Evolutionary conservation across 1,140 invertebrate genomes (phyloP).

Genomic region (Aricia agestis): DNA sequence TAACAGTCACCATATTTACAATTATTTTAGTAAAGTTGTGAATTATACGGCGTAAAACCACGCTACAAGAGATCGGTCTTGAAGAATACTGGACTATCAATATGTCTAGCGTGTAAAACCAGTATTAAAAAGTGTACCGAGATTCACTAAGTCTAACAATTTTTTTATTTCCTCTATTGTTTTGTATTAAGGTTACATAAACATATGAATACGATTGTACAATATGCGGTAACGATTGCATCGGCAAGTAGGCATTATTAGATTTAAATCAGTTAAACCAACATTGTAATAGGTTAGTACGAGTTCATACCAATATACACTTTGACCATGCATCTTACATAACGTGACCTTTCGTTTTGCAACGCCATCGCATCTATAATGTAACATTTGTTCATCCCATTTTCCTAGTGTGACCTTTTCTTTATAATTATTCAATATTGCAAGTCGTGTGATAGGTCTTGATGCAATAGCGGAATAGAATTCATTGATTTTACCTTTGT

Average conservation of each 20-base stretch:
- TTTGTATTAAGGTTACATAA: background rate
- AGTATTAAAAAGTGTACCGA: no score
- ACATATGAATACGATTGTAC: background rate
- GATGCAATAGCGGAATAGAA: background rate
- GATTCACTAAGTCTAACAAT: background rate
- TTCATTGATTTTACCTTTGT: background rate
- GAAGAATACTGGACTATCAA: no score
- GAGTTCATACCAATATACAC: background rate
- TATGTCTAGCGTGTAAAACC: no score
- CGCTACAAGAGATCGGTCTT: no score
- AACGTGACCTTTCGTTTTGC: slow-evolving; percentile 21
- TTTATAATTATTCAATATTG: slow-evolving; percentile 13
- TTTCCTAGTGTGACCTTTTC: slow-evolving; percentile 6
- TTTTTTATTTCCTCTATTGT: background rate
- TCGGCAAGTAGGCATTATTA: background rate
- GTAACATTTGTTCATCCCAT: slow-evolving; percentile 3
- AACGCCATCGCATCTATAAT: slow-evolving; percentile 13
- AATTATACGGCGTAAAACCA: no score
- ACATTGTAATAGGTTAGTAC: slow-evolving; percentile 15
- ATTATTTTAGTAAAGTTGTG: no score
- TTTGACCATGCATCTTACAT: slow-evolving; percentile 23
- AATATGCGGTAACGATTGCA: background rate
- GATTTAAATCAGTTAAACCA: slow-evolving; percentile 10
- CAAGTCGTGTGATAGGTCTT: background rate
- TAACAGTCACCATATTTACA: no score